Evolutionary conservation across 2,113 vertebrate genomes (phyloP).

Genomic region (Hyperopisus bebe): DNA sequence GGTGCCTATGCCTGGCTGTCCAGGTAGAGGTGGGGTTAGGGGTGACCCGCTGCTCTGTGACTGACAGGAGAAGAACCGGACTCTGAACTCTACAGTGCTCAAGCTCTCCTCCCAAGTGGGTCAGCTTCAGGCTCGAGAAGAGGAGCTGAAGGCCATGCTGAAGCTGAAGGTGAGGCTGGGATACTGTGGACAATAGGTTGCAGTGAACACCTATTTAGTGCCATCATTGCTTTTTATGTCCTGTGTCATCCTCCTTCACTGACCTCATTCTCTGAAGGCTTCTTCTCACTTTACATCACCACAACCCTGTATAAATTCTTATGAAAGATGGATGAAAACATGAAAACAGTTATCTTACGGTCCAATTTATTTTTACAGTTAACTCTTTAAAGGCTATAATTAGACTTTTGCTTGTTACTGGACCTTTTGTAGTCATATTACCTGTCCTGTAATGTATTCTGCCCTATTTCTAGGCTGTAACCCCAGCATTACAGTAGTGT

Average conservation of each 20-base stretch:
- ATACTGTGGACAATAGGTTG: not conserved
- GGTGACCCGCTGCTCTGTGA: not conserved
- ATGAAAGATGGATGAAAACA: not conserved
- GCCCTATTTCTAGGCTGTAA: not conserved
- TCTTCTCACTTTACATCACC: not conserved
- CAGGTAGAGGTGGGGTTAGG: not conserved
- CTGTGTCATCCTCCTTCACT: not conserved
- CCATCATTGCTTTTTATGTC: not conserved
- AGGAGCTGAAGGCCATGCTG: conserved; percentile 75
- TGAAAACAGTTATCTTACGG: not conserved
- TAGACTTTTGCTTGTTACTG: not conserved
- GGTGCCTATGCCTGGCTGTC: not conserved
- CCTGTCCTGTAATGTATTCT: not conserved
- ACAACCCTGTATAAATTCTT: not conserved
- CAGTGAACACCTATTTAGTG: not conserved
- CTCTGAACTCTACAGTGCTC: conserved; percentile 65
- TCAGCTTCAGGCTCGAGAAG: conserved; percentile 76
- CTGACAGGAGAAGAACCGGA: conserved; percentile 70
- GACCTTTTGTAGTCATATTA: not conserved
- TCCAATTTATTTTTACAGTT: not conserved
- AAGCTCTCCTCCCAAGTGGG: conserved; percentile 72
- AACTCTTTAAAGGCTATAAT: not conserved
- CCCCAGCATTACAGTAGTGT: not conserved
- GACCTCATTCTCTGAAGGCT: not conserved
- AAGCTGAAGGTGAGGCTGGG: conserved; percentile 72